Evolutionary conservation across 2,888 invertebrate species (phyloP).

Genomic region (Drosophila pegasa): DNA sequence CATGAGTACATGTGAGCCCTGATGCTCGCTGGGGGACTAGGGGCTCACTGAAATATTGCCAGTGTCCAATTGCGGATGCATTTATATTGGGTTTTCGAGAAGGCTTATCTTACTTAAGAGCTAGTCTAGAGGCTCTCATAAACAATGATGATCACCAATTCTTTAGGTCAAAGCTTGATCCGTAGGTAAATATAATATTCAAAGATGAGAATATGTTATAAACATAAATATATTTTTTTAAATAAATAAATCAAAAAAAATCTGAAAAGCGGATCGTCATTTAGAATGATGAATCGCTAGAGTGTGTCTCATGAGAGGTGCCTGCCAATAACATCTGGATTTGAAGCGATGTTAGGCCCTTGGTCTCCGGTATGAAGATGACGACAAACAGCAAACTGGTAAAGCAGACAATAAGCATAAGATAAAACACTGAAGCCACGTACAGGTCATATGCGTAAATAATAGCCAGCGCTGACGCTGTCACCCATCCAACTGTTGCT

Average conservation of each 20-base stretch:
- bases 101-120: not conserved
- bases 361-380: constrained; percentile 46
- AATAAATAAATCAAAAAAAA: not conserved
- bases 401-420: constrained; percentile 14
- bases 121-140: not conserved
- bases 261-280: not conserved
- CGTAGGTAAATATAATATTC: no score
- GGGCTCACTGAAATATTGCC: constrained; percentile 49
- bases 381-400: constrained; percentile 15
- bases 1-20: constrained; percentile 22
- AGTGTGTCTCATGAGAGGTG: not conserved
- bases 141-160: no score
- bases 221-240: no score
- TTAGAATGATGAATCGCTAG: constrained; percentile 4
- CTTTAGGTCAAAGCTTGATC: no score
- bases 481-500: constrained; percentile 27
- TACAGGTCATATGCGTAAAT: not conserved
- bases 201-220: no score
- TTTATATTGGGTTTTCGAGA: not conserved
- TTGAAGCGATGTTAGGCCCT: not conserved
- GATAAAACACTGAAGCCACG: constrained; percentile 12
- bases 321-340: constrained; percentile 5
- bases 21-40: constrained; percentile 1
- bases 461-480: not conserved
- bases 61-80: constrained; percentile 33